Evolutionary conservation across 2,113 vertebrate genomes (phyloP), one percentile per base, ranked within the genome.

Genomic region (Mustelus asterias): DNA sequence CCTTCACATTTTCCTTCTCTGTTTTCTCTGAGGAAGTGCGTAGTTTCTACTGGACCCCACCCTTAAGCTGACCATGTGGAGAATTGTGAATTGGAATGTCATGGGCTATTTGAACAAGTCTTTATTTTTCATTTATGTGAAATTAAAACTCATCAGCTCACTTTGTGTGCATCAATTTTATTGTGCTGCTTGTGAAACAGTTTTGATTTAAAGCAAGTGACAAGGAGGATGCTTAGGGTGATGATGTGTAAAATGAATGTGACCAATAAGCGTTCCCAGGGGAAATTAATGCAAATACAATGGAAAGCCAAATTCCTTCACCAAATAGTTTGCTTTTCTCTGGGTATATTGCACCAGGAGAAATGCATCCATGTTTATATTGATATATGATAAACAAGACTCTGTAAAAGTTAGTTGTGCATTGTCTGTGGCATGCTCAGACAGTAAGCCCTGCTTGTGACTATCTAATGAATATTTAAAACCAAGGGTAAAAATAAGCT

Each of bases 241-340:
- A 70, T 94, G 65, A 69, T 94, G 93, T 94, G 65, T 94, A 44
- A 70, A 94, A 94, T 94, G 93, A 94, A 94, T 70, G 93, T 94
- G 67, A 70, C 93, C 22, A 26, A 69, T 44, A 94, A 94, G 70
- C 14, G 20, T 72, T 94, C 93, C 67, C 20, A 48, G 41, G 65
- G 93, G 67, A 72, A 70, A 70, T 70, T 94, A 48, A 20, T 94
- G 20, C 20, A 94, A 44, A 94, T 26, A 14, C 37, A 13, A 69
- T 69, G 37, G 22, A 94, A 44, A 94, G 63, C 65, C 3, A 13
- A 24, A 41, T 70, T 44, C 65, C 37, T 29, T 92, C 54, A n/a
- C 58, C 80, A 83, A 14, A 44, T 83, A n/a, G 33, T 92, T 92
- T 92, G 44, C 20, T 48, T 89, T 92, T 92, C 26, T 92, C 5